phyloP scores from a whole-genome alignment of 1,140 invertebrate genomes.

The Trissolcus basalis region DNA sequence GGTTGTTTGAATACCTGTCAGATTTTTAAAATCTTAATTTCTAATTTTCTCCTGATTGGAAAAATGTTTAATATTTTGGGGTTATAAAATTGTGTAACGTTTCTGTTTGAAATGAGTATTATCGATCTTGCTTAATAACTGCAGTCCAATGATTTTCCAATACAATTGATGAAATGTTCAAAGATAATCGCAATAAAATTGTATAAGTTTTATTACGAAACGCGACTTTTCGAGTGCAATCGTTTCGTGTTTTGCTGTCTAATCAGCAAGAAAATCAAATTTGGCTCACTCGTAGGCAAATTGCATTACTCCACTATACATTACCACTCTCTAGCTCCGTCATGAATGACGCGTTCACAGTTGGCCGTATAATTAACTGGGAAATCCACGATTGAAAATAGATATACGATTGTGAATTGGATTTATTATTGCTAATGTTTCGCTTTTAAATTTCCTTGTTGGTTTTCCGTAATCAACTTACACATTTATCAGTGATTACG shows the following conservation, averaged over 20 bases:
- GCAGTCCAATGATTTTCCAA: too few relatives aligned
- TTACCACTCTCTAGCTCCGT: constrained; percentile 16
- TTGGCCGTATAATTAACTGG: constrained; percentile 49
- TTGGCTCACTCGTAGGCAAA: constrained; percentile 48
- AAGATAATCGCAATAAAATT: not conserved
- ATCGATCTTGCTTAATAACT: too few relatives aligned
- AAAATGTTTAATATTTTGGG: too few relatives aligned
- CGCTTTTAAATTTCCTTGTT: too few relatives aligned
- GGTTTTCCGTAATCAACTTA: too few relatives aligned
- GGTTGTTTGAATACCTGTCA: too few relatives aligned
- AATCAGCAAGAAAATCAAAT: constrained; percentile 55
- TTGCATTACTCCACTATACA: constrained; percentile 34
- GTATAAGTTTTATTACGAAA: not conserved
- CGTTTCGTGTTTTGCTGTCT: constrained; percentile 47
- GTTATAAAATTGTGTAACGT: too few relatives aligned
- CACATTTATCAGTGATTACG: too few relatives aligned
- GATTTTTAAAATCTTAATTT: too few relatives aligned
- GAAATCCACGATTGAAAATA: constrained; percentile 51
- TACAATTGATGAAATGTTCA: constrained; percentile 3
- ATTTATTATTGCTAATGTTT: constrained; percentile 19
- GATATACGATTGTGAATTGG: constrained; percentile 14
- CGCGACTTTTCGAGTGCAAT: constrained; percentile 28
- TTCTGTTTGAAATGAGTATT: too few relatives aligned
- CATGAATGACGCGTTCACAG: constrained; percentile 43
- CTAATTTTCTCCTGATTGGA: too few relatives aligned